Base-by-base conservation (phyloP, 2,888 invertebrate genomes). In the Elysia crispata region DNA sequence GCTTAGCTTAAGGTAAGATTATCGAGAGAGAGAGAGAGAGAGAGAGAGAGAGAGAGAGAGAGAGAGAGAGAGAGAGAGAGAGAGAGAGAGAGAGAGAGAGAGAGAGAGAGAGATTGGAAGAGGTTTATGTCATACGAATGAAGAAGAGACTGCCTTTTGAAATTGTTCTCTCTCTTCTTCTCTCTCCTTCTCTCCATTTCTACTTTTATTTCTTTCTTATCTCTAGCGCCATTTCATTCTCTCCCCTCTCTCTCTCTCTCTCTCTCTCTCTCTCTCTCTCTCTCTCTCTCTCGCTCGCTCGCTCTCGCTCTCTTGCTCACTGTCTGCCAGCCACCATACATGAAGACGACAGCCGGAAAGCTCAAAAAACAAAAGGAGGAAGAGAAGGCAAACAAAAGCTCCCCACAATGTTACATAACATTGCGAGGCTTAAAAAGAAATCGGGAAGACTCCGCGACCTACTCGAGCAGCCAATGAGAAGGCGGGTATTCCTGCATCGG, bases 401-500 rank as follows among this genome's bases (percentile, higher is more conserved):
- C 41, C n/a, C 41, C 41, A 78, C 73, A 23, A 18, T 8, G 6
- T 78, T 72, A 66, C 78, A 72, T 78, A 78, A 13, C 41, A 73
- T 18, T 28, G 49, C 13, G 49, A 64, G 41, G 78, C 72, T 78
- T 73, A 72, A 72, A 49, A 64, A 64, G 64, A 57, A 50, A 72
- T 72, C 33, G 41, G 41, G 41, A 15, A 30, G 41, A 41, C n/a
- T 33, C 66, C 66, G 18, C 25, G 30, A 20, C 41, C 31, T 31
- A 64, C 31, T 28, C 64, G 50, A n/a, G 78, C 49, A 31, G 64
- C 78, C 78, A 78, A 78, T 78, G 72, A 78, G 73, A 60, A 28
- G 5, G 13, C 73, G 78, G 78, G 78, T 50, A 72, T 78, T 78
- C 78, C 78, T 78, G 64, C 78, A 73, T 6, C 41, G 41, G 5